Percentiles rank a stretch among this genome's conserved stretches.
phyloP scores from a whole-genome alignment of 2,113 vertebrate species.

The Miniopterus natalensis region DNA sequence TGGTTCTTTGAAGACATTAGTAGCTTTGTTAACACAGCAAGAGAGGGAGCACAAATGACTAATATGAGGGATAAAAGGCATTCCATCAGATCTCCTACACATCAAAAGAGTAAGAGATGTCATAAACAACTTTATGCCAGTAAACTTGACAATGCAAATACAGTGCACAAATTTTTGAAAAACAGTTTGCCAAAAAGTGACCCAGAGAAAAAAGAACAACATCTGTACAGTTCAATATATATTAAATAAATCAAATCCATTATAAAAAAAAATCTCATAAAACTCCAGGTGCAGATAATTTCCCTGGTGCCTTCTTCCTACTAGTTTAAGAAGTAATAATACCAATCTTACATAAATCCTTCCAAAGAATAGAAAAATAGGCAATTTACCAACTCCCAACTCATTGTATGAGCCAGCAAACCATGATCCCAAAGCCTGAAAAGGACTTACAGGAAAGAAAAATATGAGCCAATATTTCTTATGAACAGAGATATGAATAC shows the following conservation, averaged over 20 bases:
- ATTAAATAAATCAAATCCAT: slow-evolving; percentile 17
- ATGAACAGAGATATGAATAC: background rate
- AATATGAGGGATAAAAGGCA: background rate
- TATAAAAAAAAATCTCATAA: background rate
- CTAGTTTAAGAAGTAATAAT: background rate
- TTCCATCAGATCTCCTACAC: background rate
- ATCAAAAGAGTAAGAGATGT: background rate
- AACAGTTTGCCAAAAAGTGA: background rate
- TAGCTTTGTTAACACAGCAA: background rate
- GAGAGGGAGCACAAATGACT: background rate
- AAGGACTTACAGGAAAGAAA: background rate
- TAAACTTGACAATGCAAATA: background rate
- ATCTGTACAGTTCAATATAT: background rate
- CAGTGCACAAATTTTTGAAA: background rate
- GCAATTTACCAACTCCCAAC: background rate
- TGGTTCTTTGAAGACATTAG: background rate
- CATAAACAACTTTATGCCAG: background rate
- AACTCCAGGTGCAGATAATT: background rate
- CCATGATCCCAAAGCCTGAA: background rate
- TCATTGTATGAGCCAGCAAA: background rate
- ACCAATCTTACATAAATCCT: background rate
- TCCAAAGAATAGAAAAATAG: background rate
- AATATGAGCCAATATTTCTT: background rate
- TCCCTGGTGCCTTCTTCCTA: background rate
- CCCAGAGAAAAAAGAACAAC: background rate